Evolutionary conservation across 2,888 invertebrate species (phyloP).

Genomic region (Bimastos eiseni): DNA sequence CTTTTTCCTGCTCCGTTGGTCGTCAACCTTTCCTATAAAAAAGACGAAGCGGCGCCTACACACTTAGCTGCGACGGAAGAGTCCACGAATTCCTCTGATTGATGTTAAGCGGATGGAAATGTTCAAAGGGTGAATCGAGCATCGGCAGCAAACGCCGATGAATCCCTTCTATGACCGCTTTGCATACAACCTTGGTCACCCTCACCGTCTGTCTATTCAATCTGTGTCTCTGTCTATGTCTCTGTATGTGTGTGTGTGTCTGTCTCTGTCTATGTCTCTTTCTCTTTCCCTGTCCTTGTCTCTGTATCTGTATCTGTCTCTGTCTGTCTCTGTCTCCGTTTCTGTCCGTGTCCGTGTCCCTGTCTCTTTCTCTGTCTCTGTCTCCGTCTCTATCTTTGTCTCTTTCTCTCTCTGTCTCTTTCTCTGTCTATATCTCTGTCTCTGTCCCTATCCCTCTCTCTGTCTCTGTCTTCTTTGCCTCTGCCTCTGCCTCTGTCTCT

Average conservation of each 20-base stretch:
- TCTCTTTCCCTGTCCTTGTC: no score
- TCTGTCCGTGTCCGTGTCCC: no score
- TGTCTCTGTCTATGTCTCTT: no score
- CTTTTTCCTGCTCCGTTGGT: background rate
- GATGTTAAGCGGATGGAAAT: slow-evolving; percentile 13
- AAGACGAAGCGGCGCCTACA: background rate
- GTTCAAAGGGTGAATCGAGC: background rate
- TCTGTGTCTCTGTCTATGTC: background rate
- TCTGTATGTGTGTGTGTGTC: background rate
- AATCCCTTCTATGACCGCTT: background rate
- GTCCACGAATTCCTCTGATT: background rate
- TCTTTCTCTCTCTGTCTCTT: no score
- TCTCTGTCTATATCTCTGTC: no score
- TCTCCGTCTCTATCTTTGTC: no score
- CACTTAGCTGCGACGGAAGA: background rate
- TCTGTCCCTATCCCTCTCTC: background rate
- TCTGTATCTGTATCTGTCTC: no score
- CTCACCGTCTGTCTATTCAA: background rate
- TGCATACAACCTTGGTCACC: background rate
- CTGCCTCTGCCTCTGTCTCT: no score
- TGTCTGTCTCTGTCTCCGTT: no score
- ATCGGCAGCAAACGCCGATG: background rate
- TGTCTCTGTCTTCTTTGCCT: no score
- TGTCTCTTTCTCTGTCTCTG: no score
- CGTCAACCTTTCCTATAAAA: background rate